These are phyloP conservation scores for Aurelia sp. DNA, from an alignment of 30 jellyfish, hydroid and myxozoan species.

Conservation along the genomic window DNA sequence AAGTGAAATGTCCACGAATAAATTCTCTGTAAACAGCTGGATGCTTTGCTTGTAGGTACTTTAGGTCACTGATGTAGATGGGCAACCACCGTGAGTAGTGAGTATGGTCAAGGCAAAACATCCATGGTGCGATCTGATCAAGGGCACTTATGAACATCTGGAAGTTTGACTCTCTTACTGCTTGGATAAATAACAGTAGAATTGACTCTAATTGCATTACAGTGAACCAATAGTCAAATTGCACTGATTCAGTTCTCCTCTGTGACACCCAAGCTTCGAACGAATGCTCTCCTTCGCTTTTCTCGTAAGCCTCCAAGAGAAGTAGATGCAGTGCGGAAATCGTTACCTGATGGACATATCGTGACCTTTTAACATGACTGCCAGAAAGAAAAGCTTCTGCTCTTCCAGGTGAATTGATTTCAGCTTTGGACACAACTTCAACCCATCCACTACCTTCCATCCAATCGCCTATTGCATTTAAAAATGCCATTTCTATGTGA, in stretches of 20 bases:
- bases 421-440: conserved; percentile 33
- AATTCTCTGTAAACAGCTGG: no score
- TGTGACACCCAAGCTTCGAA: background rate
- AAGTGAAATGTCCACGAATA: no score
- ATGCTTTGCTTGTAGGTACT: conserved; percentile 7
- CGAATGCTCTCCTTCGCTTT: background rate
- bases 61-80: conserved; percentile 1
- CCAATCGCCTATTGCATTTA: conserved; percentile 69
- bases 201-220: background rate
- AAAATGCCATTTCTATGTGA: conserved; percentile 64
- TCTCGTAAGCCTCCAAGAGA: background rate
- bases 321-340: conserved; percentile 20
- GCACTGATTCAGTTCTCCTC: conserved; percentile 3
- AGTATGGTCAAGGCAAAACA: no score
- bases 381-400: conserved; percentile 30
- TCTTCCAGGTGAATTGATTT: conserved; percentile 50
- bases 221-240: conserved; percentile 10
- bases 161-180: background rate
- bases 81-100: conserved; percentile 2
- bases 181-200: background rate
- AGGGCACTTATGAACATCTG: conserved; percentile 10
- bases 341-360: conserved; percentile 60
- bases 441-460: conserved; percentile 77
- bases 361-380: background rate
- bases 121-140: background rate